Evolutionary conservation across 2,113 vertebrate species (phyloP), one percentile per base, ranked within the genome.

Genomic region (Aptenodytes patagonicus): DNA sequence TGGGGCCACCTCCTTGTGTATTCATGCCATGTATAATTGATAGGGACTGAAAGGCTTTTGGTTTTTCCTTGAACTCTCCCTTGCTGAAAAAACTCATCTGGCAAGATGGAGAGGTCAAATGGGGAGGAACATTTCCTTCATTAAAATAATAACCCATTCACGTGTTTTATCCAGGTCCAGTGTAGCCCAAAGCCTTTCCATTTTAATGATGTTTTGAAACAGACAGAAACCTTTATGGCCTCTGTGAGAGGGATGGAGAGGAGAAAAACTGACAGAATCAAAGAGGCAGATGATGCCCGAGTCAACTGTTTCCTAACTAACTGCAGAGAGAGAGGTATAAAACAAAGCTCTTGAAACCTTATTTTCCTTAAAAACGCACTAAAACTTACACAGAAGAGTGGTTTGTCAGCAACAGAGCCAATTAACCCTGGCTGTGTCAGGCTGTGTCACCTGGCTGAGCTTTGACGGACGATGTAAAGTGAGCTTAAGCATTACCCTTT

Each of bases 151-250:
- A 83, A 83, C 34, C 64, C 18, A 21, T 70, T 91, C 71, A 51
- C 3, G 4, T 83, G 51, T 66, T 92, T 83, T 78, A 89, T 75
- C 68, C 46, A 51, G 77, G 47, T 77, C 72, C 68, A 62, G 49
- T 13, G 18, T 69, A 86, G 82, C 75, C 75, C 22, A 58, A 91
- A 77, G 84, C 52, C 51, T 38, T 95, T 88, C n/a, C n/a, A 66
- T 54, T 90, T 93, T 81, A 92, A 93, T 69, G 58, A 85, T 40
- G 46, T 52, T 94, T 68, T 73, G 40, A 93, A 95, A 72, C 31
- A 76, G 31, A 47, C 28, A 76, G 44, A 90, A 94, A 82, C 36
- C 25, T 73, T 79, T 83, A 70, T 46, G 34, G 70, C 28, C 29
- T 73, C 70, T 62, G 40, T 65, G 42, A 58, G 52, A 80, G 40